phyloP scores from a whole-genome alignment of 2,888 invertebrate species.

The Drosophila dives region DNA sequence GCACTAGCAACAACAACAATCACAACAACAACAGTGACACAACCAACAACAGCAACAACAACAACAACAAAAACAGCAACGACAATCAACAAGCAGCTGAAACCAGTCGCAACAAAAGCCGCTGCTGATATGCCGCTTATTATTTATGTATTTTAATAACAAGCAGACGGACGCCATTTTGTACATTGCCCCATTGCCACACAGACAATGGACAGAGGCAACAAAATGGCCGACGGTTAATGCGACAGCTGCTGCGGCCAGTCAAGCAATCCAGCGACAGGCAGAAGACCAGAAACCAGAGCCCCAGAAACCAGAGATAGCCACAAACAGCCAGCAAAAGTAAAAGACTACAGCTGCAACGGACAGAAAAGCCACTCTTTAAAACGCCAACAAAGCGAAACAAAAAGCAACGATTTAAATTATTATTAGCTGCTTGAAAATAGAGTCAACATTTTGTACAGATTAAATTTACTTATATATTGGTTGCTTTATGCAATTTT shows the following conservation, averaged over 20 bases:
- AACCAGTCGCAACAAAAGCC: conserved; percentile 72
- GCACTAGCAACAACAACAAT: conserved; percentile 25
- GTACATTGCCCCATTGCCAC: conserved; percentile 57
- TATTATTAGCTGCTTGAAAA: background rate
- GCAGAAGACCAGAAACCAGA: conserved; percentile 23
- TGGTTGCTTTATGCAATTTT: background rate
- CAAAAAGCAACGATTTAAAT: background rate
- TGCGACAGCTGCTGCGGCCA: conserved; percentile 78
- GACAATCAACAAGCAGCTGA: conserved; percentile 47
- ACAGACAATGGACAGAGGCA: conserved; percentile 72
- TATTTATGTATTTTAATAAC: conserved; percentile 81
- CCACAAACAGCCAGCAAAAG: conserved; percentile 40
- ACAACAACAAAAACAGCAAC: conserved; percentile 16
- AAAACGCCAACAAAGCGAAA: background rate
- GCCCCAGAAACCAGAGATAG: conserved; percentile 45
- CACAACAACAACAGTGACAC: conserved; percentile 3
- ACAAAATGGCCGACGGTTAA: conserved; percentile 80
- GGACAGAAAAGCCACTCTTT: background rate
- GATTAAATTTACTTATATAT: background rate
- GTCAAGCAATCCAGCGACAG: conserved; percentile 14
- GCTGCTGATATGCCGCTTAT: conserved; percentile 82
- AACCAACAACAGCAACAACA: conserved; percentile 11
- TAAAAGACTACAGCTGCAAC: conserved; percentile 16
- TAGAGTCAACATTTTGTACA: background rate
- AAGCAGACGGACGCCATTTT: conserved; percentile 63